Evolutionary conservation across 30 jellyfish, hydroid and myxozoan genomes (phyloP).

Genomic region (Nemopilema nomurai): DNA sequence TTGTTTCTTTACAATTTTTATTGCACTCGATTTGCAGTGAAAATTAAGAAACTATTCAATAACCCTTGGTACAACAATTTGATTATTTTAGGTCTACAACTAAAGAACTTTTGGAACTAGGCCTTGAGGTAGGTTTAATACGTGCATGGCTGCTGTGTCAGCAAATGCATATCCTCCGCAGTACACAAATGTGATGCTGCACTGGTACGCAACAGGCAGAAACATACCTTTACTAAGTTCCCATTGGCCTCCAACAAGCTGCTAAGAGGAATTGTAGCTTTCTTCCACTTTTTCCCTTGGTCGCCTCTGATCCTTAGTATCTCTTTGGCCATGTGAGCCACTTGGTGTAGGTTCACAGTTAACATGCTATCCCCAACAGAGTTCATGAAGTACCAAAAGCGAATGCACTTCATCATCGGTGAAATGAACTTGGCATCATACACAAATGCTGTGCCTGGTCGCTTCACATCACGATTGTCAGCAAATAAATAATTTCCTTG

Average conservation of each 20-base stretch:
- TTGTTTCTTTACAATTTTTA: too few species aligned
- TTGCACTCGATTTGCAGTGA: too few species aligned
- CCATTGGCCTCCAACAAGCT: slow-evolving; percentile 19
- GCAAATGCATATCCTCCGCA: not conserved
- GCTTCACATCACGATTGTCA: slow-evolving; percentile 39
- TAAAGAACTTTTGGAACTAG: too few species aligned
- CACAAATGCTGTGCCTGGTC: slow-evolving; percentile 34
- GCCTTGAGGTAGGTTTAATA: too few species aligned
- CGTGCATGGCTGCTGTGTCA: too few species aligned
- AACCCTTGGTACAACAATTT: too few species aligned
- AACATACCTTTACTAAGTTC: slow-evolving; percentile 24
- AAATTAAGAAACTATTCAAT: too few species aligned
- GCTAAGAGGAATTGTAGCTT: slow-evolving; percentile 42
- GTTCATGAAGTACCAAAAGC: slow-evolving; percentile 66
- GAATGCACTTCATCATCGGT: slow-evolving; percentile 53
- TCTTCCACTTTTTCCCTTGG: slow-evolving; percentile 58
- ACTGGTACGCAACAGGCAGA: not conserved
- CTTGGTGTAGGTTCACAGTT: slow-evolving; percentile 35
- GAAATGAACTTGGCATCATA: slow-evolving; percentile 44
- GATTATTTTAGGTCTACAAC: too few species aligned
- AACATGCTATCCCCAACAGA: slow-evolving; percentile 39
- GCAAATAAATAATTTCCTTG: slow-evolving; percentile 57
- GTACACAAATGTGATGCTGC: not conserved
- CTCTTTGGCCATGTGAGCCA: slow-evolving; percentile 15
- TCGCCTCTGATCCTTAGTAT: slow-evolving; percentile 38